Percentiles rank a stretch among this genome's conserved stretches.
Conservation (phyloP, 2,797 vertebrate species). For the Argya squamiceps region DNA sequence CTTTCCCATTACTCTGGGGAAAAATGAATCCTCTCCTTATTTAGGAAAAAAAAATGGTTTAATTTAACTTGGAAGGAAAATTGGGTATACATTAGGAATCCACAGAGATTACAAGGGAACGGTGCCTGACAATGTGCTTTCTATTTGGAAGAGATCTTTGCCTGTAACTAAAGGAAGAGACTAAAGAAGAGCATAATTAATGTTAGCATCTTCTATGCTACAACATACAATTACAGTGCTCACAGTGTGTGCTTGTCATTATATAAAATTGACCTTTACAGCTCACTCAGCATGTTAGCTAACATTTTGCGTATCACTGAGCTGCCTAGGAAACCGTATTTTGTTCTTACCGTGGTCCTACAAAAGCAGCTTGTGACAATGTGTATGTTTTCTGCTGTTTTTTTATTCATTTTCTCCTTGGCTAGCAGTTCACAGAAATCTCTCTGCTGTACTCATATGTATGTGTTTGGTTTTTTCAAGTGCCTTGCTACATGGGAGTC, state of each 20-base stretch:
- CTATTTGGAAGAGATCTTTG: background rate
- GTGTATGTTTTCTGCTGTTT: background rate
- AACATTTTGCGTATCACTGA: background rate
- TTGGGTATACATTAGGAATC: background rate
- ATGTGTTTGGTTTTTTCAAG: conserved; percentile 48
- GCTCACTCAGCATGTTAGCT: conserved; percentile 11
- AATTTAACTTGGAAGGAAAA: conserved; percentile 33
- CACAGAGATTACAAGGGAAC: background rate
- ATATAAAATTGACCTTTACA: conserved; percentile 49
- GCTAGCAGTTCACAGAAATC: background rate
- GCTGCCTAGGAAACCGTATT: conserved; percentile 30
- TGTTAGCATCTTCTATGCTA: conserved; percentile 14
- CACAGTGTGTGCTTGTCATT: background rate
- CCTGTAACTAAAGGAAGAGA: conserved; percentile 22
- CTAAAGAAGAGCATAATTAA: conserved; percentile 47
- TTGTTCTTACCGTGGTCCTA: conserved; percentile 4
- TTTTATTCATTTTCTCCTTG: background rate
- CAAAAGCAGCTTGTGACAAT: conserved; percentile 1
- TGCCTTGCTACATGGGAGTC: conserved; percentile 86
- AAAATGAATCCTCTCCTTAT: background rate
- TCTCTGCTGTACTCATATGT: background rate
- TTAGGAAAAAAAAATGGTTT: background rate
- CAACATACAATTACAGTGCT: conserved; percentile 7
- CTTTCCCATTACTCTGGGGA: background rate
- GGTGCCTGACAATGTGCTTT: background rate